phyloP scores from a whole-genome alignment of 2,113 vertebrate species.

The Etheostoma spectabile region DNA sequence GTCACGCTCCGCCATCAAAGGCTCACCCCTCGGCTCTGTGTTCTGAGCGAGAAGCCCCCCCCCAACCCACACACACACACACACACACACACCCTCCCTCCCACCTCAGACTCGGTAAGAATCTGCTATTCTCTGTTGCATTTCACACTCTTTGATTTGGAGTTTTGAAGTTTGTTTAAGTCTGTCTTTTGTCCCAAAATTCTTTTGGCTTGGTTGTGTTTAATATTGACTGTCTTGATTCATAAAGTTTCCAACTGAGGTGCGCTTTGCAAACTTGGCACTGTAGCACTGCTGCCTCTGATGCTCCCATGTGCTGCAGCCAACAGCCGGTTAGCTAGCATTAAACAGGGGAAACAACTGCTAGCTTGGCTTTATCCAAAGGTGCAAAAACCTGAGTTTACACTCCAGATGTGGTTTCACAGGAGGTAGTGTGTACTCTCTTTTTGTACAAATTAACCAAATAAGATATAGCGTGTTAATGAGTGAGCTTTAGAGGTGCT shows the following conservation, averaged over 20 bases:
- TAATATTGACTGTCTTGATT: slow-evolving; percentile 67
- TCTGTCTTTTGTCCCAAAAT: slow-evolving; percentile 47
- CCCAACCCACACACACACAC: not conserved
- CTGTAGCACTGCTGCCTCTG: slow-evolving; percentile 32
- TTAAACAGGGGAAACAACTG: not conserved
- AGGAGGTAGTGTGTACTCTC: too few species aligned
- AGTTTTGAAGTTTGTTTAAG: slow-evolving; percentile 77
- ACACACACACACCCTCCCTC: not conserved
- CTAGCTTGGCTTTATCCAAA: not conserved
- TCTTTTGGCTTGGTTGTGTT: slow-evolving; percentile 48
- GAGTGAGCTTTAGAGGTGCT: not conserved
- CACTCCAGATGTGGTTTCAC: too few species aligned
- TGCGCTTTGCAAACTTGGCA: slow-evolving; percentile 15
- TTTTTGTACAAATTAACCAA: not conserved
- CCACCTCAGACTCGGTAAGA: slow-evolving; percentile 53
- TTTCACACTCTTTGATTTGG: too few species aligned
- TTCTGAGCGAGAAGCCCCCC: slow-evolving; percentile 65
- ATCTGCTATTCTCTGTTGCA: slow-evolving; percentile 72
- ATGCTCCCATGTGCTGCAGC: not conserved
- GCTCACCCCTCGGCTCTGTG: slow-evolving; percentile 74
- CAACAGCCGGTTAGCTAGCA: not conserved
- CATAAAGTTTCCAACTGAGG: slow-evolving; percentile 55
- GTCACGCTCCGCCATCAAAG: slow-evolving; percentile 82
- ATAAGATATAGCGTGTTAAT: not conserved
- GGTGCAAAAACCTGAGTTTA: not conserved